These are phyloP conservation scores for Zoroaster sp. DNA, from an alignment of 53 echinoderm and acorn worm genomes.

Conservation along the genomic window DNA sequence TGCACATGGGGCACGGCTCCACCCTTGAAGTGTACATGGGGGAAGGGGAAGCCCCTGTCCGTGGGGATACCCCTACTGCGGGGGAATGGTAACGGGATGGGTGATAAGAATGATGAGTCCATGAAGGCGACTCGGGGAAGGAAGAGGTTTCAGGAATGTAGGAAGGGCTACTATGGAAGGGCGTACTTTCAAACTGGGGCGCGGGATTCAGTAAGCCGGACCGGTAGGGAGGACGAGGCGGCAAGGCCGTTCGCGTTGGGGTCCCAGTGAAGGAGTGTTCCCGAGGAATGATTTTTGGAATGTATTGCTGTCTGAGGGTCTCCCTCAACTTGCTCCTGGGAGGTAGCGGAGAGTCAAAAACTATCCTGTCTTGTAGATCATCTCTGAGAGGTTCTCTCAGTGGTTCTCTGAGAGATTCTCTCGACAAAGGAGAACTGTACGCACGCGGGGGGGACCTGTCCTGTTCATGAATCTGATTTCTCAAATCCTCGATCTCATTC, in stretches of 20 bases:
- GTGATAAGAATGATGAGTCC: neutral
- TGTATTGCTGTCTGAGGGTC: conserved; percentile 61
- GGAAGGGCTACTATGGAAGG: neutral
- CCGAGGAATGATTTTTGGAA: conserved; percentile 31
- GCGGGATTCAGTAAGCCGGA: neutral
- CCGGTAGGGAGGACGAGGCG: neutral
- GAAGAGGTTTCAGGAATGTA: neutral
- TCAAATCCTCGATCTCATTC: conserved; percentile 75
- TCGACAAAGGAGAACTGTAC: neutral
- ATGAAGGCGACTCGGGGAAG: neutral
- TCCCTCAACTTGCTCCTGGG: conserved; percentile 55
- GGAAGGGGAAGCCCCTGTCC: neutral
- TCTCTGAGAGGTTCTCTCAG: neutral
- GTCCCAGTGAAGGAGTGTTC: conserved; percentile 15
- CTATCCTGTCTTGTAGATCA: neutral
- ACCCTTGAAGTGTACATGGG: neutral
- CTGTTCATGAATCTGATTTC: conserved; percentile 47
- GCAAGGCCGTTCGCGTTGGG: neutral
- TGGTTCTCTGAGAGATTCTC: conserved; percentile 4
- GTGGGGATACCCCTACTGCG: neutral
- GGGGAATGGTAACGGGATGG: neutral
- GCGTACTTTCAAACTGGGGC: neutral
- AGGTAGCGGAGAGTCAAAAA: conserved; percentile 33
- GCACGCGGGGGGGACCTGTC: neutral
- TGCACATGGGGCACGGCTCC: conserved; percentile 70